Percentiles rank a stretch among this genome's conserved stretches.
phyloP scores from a whole-genome alignment of 2,888 invertebrate species.

The Malthinus seriepunctatus region DNA sequence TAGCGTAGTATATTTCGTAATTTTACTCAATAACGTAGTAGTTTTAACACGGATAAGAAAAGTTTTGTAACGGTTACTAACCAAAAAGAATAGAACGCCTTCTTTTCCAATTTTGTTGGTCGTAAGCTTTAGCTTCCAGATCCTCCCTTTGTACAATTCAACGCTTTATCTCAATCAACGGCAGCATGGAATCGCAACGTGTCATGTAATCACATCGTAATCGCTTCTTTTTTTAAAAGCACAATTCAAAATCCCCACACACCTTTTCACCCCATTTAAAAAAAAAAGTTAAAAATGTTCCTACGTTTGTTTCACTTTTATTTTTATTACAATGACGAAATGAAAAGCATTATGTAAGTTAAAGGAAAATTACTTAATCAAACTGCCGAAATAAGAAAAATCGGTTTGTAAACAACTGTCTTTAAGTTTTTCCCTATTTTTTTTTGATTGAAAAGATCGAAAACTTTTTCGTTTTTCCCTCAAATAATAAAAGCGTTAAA shows the following conservation, averaged over 20 bases:
- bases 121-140: slow-evolving; percentile 17
- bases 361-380: slow-evolving; percentile 12
- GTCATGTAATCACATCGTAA: slow-evolving; percentile 19
- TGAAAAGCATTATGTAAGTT: too few relatives aligned
- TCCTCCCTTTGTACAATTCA: slow-evolving; percentile 23
- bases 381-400: slow-evolving; percentile 9
- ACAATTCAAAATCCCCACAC: not conserved
- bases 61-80: slow-evolving; percentile 14
- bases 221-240: slow-evolving; percentile 10
- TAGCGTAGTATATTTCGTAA: not conserved
- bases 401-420: not conserved
- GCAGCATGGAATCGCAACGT: slow-evolving; percentile 22
- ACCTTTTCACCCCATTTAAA: not conserved
- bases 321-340: slow-evolving; percentile 5
- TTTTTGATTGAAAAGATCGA: not conserved
- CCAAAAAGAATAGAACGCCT: slow-evolving; percentile 22
- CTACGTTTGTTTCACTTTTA: not conserved
- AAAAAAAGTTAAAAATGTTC: slow-evolving; percentile 6
- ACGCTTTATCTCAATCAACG: slow-evolving; percentile 25
- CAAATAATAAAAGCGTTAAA: slow-evolving; percentile 14
- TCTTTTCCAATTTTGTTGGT: slow-evolving; percentile 20
- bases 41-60: slow-evolving; percentile 9
- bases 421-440: too few relatives aligned
- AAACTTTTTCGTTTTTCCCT: not conserved
- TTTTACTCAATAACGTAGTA: slow-evolving; percentile 15